Evolutionary conservation across 1,140 invertebrate species (phyloP).

Genomic region (Oreohelix idahoensis): DNA sequence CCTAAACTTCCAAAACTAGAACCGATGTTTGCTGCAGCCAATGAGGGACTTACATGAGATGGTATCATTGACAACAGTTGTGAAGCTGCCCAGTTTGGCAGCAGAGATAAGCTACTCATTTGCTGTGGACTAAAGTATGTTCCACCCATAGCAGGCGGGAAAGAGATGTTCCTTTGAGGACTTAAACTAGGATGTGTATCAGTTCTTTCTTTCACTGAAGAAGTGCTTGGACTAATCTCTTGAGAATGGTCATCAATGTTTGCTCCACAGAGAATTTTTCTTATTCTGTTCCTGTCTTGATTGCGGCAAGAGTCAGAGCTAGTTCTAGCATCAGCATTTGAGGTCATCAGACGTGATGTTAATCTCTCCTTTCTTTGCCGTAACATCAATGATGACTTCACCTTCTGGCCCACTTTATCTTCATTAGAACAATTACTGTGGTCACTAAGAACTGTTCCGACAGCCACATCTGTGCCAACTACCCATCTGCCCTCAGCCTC

Average conservation of each 20-base stretch:
- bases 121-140: not conserved
- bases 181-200: not conserved
- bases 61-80: constrained; percentile 28
- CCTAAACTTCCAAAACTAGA: not conserved
- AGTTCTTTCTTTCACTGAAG: not conserved
- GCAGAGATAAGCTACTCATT: not conserved
- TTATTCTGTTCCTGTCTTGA: not conserved
- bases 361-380: not conserved
- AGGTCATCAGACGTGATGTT: too few relatives aligned
- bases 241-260: not conserved
- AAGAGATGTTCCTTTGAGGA: not conserved
- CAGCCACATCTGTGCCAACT: not conserved
- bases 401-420: not conserved
- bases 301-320: not conserved
- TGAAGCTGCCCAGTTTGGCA: constrained; percentile 14
- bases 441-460: not conserved
- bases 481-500: constrained; percentile 27
- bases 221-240: not conserved
- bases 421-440: constrained; percentile 22
- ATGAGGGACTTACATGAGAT: constrained; percentile 4
- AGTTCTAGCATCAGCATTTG: not conserved
- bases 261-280: not conserved
- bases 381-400: not conserved
- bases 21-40: not conserved
- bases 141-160: not conserved